Base-by-base conservation (phyloP, 2,113 vertebrate genomes). In the Glaucidium brasilianum region DNA sequence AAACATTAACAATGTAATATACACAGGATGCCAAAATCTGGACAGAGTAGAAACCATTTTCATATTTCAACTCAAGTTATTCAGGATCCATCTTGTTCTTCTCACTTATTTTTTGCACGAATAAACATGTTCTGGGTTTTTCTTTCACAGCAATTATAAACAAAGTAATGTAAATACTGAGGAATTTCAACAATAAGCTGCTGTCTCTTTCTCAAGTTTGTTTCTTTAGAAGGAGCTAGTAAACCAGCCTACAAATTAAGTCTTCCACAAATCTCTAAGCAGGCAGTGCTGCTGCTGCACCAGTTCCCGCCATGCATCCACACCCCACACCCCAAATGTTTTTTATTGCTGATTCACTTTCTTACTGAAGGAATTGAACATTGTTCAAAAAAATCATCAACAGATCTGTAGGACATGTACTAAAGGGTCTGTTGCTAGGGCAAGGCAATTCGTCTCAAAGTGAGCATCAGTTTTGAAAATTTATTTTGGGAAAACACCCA, bases 201-300 rank as follows among this genome's bases (percentile, higher is more conserved):
- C 45, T 9, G 15, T 18, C 52, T 75, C 39, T 55, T 82, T 55
- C 85, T 73, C 22, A 19, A 19, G 32, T 26, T 85, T 60, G 19
- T 19, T 91, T 85, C 71, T 88, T 72, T 68, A 49, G 53, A 91
- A 88, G 21, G 12, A 72, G 60, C 47, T 85, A 29, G 37, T 49
- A 94, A 94, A 85, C 21, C 39, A 88, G 58, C 47, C 69, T 85
- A 62, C 77, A 82, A 90, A 95, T 64, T 21, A 78, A 59, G 34
- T 72, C 27, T 86, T 81, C 56, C 1, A 10, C n/a, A 72, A 60
- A 66, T 19, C 53, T 82, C 71, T 58, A 52, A 79, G 25, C 67
- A 92, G 39, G 32, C 43, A 79, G 71, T 32, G n/a, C 49, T 76
- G 32, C 50, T 86, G 79, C 60, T 86, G 72, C 56, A 88, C 59